Evolutionary conservation across 2,797 vertebrate genomes (phyloP), one percentile per base, ranked within the genome.

Genomic region (Anas flavirostris): DNA sequence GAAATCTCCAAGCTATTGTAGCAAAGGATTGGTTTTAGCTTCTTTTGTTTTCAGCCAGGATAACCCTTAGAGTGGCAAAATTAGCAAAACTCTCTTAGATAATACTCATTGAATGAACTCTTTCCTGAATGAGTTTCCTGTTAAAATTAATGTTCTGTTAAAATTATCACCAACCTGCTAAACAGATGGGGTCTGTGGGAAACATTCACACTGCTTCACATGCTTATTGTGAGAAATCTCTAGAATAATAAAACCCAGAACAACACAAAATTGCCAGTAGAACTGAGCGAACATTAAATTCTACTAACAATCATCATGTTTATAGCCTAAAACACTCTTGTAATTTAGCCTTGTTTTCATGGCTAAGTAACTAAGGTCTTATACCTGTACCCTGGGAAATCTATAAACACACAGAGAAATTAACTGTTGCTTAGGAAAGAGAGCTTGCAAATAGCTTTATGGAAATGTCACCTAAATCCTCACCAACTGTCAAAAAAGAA

Each of bases 381-480:
- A 29, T 67, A 55, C 10, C 22, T 64, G 28, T 67, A 91, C 56
- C 44, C 35, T 78, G 82, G 68, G 73, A 94, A 89, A 88, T 92
- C 53, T 92, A 52, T 87, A 83, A 91, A 89, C 60, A 88, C 52
- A 74, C 33, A 60, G 60, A 31, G 56, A 95, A 93, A 93, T 87
- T 67, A 89, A 60, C 68, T 91, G 28, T 70, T 80, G 35, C 64
- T 58, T 82, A 33, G 31, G 56, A 85, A 89, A 86, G 29, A 58
- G 50, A 79, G 48, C 60, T 82, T 91, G 72, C 68, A 92, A 88
- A 82, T 43, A 79, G 60, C 39, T 76, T 56, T 92, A 84, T 70
- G 78, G 92, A 91, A 91, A 89, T 73, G 68, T 79, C 66, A 92
- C 56, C 56, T 72, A 87, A 93, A 89, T 75, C 48, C 39, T 75